A percentile compares a stretch with the other conserved stretches of the same genome.
These are phyloP conservation scores for Typhlichthys subterraneus DNA, from an alignment of 2,797 vertebrate species.

Conservation along the genomic window DNA sequence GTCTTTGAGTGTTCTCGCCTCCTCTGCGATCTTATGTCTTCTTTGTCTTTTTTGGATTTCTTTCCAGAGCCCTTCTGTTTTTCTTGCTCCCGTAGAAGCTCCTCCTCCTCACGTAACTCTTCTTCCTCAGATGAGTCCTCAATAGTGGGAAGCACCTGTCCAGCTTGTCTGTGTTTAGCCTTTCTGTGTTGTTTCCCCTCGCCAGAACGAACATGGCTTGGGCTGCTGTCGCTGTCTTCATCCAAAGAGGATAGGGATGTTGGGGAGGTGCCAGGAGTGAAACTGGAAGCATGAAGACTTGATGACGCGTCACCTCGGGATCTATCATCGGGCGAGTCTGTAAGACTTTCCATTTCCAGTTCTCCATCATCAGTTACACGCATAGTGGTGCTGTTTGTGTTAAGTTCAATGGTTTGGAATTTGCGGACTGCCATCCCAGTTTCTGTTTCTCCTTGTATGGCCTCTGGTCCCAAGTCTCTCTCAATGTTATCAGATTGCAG, in stretches of 20 bases:
- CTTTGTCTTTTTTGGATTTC: conserved; percentile 98
- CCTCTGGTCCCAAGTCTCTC: too few relatives aligned
- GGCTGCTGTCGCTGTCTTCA: conserved; percentile 98
- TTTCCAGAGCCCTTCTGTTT: conserved; percentile 93
- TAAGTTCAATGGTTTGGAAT: conserved; percentile 96
- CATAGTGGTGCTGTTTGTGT: conserved; percentile 80
- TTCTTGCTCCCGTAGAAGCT: conserved; percentile 93
- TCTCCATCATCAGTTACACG: conserved; percentile 78
- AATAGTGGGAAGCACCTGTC: conserved; percentile 93
- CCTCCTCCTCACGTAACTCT: conserved; percentile 94
- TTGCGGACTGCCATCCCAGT: conserved; percentile 85
- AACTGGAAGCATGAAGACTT: conserved; percentile 95
- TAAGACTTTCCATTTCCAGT: conserved; percentile 92
- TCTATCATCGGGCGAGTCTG: conserved; percentile 96
- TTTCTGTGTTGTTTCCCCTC: conserved; percentile 96
- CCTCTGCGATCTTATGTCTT: conserved; percentile 93
- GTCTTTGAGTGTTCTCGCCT: conserved; percentile 92
- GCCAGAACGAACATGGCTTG: conserved; percentile 86
- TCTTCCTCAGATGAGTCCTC: conserved; percentile 99
- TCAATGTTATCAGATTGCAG: conserved; percentile 37
- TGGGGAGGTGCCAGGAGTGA: conserved; percentile 97
- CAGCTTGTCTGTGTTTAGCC: conserved; percentile 92
- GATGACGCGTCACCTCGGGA: conserved; percentile 97
- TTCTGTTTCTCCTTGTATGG: conserved; percentile 79
- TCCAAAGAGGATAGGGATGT: conserved; percentile 97